Evolutionary conservation across 2,113 vertebrate genomes (phyloP), one percentile per base, ranked within the genome.

Genomic region (Fregetta grallaria): DNA sequence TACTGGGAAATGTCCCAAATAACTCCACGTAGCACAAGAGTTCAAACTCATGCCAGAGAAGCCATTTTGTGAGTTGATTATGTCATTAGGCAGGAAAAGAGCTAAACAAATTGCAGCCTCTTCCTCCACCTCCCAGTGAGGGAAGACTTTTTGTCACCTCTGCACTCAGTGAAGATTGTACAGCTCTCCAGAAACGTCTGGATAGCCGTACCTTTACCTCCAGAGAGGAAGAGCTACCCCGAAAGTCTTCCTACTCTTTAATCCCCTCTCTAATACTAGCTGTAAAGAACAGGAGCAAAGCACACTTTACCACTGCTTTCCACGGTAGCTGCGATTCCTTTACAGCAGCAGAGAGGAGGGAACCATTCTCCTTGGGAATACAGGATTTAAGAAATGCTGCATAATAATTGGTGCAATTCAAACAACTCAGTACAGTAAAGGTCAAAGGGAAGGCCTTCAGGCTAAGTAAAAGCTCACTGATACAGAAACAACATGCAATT

Each of bases 401-500:
- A 32, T n/a, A 91, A 65, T 34, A 90, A 77, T n/a, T n/a, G 56
- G 13, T 66, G 74, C 49, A 86, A 79, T 82, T 73, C 81, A 92
- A 94, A 79, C 50, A 75, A 62, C 21, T 75, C 63, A 49, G 40
- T 72, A 40, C 40, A 79, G 45, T 29, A 71, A 91, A 94, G 83
- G 93, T 74, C 91, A 84, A 67, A 84, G 73, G 73, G 83, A 96
- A 88, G 50, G 63, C 80, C 80, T 82, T 75, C 15, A 36, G 58
- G 85, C 87, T 67, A 86, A 55, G 55, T 62, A 76, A 62, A 95
- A 96, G 94, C 75, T 92, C 85, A 67, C 32, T 86, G 85, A 72
- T 79, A 88, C 62, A 90, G 67, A 95, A 93, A 66, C 42, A 91
- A 93, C 11, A 77, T 3, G 63, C 72, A 86, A 77, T 88, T 65